Evolutionary conservation across 2,888 invertebrate genomes (phyloP).

Genomic region (Phania funesta): DNA sequence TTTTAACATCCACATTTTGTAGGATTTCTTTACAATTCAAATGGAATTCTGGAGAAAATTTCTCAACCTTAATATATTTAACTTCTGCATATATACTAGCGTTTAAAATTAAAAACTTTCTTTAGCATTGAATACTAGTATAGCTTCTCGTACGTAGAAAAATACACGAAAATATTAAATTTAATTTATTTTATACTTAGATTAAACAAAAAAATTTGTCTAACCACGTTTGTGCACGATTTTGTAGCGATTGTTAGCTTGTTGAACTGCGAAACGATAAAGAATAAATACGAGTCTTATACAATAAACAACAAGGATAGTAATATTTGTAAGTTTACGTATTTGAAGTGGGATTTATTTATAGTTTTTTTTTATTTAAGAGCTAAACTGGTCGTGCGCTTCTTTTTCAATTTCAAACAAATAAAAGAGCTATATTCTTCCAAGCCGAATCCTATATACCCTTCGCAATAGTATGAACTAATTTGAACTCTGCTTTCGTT

Average conservation of each 20-base stretch:
- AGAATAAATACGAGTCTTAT: constrained; percentile 13
- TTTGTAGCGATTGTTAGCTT: background rate
- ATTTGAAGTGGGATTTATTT: constrained; percentile 2
- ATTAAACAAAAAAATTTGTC: no score
- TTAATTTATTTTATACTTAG: no score
- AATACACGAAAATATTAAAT: no score
- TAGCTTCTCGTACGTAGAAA: no score
- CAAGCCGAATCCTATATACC: no score
- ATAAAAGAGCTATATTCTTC: no score
- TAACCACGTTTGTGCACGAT: no score
- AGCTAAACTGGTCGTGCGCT: background rate
- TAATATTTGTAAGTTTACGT: background rate
- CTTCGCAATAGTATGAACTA: no score
- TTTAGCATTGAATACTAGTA: no score
- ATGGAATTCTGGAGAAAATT: background rate
- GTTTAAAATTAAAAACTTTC: no score
- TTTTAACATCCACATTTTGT: background rate
- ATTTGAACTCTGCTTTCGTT: no score
- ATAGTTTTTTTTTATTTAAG: background rate
- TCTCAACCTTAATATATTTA: background rate
- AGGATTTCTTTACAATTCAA: background rate
- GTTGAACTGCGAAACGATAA: background rate
- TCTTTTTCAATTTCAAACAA: background rate
- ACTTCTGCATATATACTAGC: no score
- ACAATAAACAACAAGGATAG: background rate